These are phyloP conservation scores for Enteromius afrohamiltoni DNA, from an alignment of 2,797 vertebrate genomes.

Conservation along the genomic window DNA sequence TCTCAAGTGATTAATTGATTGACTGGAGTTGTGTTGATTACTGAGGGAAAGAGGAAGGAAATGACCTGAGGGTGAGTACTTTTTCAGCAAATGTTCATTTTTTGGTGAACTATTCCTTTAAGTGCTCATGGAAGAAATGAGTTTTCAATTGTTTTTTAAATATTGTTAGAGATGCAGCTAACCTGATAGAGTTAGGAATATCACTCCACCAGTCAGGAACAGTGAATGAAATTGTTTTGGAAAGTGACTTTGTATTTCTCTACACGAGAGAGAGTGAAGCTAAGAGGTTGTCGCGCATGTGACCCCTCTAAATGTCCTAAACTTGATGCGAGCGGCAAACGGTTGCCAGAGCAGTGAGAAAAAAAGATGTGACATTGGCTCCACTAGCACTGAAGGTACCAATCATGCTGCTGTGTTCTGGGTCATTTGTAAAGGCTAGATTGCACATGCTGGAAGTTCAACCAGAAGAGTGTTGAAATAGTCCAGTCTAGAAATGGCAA, in stretches of 20 bases:
- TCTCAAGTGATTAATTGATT: neutral
- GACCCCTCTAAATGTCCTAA: neutral
- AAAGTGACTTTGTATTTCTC: neutral
- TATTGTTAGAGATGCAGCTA: neutral
- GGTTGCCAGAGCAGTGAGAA: neutral
- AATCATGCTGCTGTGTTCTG: neutral
- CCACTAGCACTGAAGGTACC: neutral
- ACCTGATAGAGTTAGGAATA: neutral
- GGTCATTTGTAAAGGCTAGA: neutral
- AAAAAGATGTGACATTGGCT: neutral
- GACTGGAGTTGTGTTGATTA: neutral
- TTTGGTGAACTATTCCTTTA: neutral
- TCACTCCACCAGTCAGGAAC: neutral
- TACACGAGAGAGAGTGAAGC: neutral
- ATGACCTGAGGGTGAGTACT: neutral
- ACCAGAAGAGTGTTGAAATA: neutral
- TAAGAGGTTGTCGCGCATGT: neutral
- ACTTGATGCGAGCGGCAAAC: neutral
- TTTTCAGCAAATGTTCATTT: neutral
- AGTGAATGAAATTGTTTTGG: neutral
- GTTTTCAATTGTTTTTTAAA: neutral
- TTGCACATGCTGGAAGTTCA: neutral
- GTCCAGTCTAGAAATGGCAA: neutral
- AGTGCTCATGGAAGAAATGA: neutral
- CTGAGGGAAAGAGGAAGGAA: neutral